Conservation (phyloP, 2,797 vertebrate species). For the Fundulus diaphanus region DNA sequence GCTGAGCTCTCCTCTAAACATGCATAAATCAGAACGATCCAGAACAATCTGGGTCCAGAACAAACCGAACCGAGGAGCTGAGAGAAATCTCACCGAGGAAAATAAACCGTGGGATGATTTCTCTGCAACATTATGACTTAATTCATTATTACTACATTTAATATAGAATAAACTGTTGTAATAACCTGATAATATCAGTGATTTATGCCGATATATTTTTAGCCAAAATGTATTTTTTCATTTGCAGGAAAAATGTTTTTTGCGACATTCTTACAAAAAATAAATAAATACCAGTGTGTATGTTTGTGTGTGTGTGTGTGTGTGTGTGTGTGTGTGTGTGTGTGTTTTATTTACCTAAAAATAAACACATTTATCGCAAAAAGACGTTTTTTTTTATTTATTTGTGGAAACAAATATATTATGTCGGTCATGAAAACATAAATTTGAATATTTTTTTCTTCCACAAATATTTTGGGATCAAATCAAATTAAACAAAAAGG, state of each 20-base stretch:
- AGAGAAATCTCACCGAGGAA: background rate
- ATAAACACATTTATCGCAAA: background rate
- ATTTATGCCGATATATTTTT: too few species aligned
- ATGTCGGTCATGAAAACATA: background rate
- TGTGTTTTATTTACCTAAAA: background rate
- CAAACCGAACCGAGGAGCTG: background rate
- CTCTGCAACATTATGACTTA: background rate
- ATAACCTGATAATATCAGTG: too few species aligned
- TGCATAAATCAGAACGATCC: too few species aligned
- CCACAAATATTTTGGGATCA: background rate
- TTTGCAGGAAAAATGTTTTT: too few species aligned
- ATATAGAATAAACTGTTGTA: too few species aligned
- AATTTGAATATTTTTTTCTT: background rate
- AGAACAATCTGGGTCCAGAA: background rate
- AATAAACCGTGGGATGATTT: background rate
- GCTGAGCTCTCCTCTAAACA: too few species aligned
- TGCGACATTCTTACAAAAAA: too few species aligned
- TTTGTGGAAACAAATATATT: background rate
- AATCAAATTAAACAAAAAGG: background rate
- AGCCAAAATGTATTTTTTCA: too few species aligned
- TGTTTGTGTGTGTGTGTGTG: background rate
- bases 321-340: background rate
- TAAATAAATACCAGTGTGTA: too few species aligned
- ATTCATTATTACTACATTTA: background rate
- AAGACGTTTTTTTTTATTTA: background rate